Percentiles rank a stretch among this genome's conserved stretches.
Evolutionary conservation across 2,113 vertebrate genomes (phyloP).

Genomic region (Nothoprocta perdicaria): DNA sequence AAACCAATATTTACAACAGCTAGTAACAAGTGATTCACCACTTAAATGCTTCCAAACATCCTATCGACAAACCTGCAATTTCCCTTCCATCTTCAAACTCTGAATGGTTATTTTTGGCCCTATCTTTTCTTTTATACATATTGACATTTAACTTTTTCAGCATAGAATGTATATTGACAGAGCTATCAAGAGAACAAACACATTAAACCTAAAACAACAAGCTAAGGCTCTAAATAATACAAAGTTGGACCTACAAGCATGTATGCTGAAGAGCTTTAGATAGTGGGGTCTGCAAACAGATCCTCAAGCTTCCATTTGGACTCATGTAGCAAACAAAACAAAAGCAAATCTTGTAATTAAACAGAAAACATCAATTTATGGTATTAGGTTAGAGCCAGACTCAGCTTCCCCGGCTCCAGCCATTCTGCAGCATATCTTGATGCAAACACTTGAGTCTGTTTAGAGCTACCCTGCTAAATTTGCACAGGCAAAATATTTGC

Average conservation of each 20-base stretch:
- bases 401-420: neutral
- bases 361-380: neutral
- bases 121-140: neutral
- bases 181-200: conserved; percentile 60
- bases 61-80: conserved; percentile 60
- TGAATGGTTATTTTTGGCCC: conserved; percentile 16
- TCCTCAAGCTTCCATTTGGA: neutral
- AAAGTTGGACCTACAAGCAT: conserved; percentile 3
- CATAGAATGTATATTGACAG: conserved; percentile 3
- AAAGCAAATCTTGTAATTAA: neutral
- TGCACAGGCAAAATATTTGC: neutral
- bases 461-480: neutral
- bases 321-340: neutral
- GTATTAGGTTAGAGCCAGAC: neutral
- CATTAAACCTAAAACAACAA: conserved; percentile 61
- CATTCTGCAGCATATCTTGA: neutral
- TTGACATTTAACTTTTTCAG: conserved; percentile 51
- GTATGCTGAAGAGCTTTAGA: conserved; percentile 20
- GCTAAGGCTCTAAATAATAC: conserved; percentile 49
- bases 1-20: conserved; percentile 62
- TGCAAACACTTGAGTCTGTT: neutral
- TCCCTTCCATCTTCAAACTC: conserved; percentile 36
- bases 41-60: conserved; percentile 44
- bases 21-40: conserved; percentile 38
- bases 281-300: neutral